Base-by-base conservation (phyloP, 1,140 invertebrate species). In the Brachionus rotundiformis region DNA sequence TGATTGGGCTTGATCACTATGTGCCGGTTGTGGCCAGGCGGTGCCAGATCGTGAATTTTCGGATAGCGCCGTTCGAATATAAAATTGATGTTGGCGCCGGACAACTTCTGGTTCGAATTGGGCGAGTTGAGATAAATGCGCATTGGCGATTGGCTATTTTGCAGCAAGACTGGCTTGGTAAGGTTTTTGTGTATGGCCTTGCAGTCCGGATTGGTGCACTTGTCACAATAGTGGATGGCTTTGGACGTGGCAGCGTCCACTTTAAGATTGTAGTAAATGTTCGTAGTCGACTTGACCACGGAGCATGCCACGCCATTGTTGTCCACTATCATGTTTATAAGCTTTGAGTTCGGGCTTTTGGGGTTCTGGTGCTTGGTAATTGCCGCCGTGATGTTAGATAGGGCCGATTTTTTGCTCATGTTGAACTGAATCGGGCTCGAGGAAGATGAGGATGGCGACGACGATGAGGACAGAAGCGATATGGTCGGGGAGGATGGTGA, bases 221-320 rank as follows among this genome's bases (percentile, higher is more conserved):
- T 63, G 19, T 81, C 63, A 47, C 79, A 81, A 41, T 49, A 81
- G 31, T 81, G 79, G 10, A 81, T 49, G 1, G 79, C 79, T 63
- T 54, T 47, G 13, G 44, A 29, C 19, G 54, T 44, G 7, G 36
- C 44, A 8, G 54, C 36, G 54, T 81, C 79, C 23, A 81, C 54
- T 81, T 63, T 63, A 10, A 81, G 19, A 68, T 81, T 81, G n/a
- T 63, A 81, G 39, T 81, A 81, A 25, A 81, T 54, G 16, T 81
- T 63, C 8, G 79, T 81, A 25, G 19, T 81, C 0, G 79, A 81
- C 36, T 63, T 63, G 31, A 81, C 63, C 8, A 81, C n/a, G 0
- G 54, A 63, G n/a, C 79, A 65, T 8, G 79, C 54, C 5, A 68
- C 79, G 31, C 79, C 76, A 59, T 54, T 79, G 23, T 33, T 79